Evolutionary conservation across 2,888 invertebrate genomes (phyloP), one percentile per base, ranked within the genome.

Genomic region (Tubiluchus corallicola): DNA sequence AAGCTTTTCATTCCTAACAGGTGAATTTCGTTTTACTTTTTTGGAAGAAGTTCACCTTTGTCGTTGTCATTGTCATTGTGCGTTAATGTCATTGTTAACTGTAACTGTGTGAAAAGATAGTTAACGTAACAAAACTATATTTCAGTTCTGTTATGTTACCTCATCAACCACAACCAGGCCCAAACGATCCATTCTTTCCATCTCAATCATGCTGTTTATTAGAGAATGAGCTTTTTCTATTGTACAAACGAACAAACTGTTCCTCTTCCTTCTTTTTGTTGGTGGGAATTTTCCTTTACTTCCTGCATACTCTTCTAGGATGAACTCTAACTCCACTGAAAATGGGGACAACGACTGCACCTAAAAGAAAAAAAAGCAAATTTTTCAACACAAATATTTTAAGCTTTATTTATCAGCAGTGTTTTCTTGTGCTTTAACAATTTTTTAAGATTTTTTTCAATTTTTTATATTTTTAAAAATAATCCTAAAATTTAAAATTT

Each of bases 261-360:
- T 76, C 57, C 54, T 44, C 20, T 80, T 80, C 9, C 80, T 68
- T 47, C 81, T 76, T 55, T 76, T 76, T 1, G 79, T 78, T 0
- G 92, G 92, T 38, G 85, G 79, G 58, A 79, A 78, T 37, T 60
- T 57, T 0, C 94, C 94, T 63, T 82, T 87, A 40, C 81, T 81
- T 0, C 77, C 85, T 0, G 94, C 90, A 69, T 94, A 96, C 63
- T 96, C 94, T 64, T 96, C 94, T 0, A 94, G 74, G 49, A 85
- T 66, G 60, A 96, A 94, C 48, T 81, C 77, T 47, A 92, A 66
- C 48, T 79, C 77, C 2, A 88, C 71, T 2, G 85, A 88, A 69
- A 94, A 84, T 17, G 82, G 79, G 2, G 84, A 76, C 58, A 94
- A 67, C 2, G 76, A 71, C 69, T 77, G 77, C 4, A 85, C 79